A percentile compares a stretch with the other conserved stretches of the same genome.
phyloP scores from a whole-genome alignment of 2,113 vertebrate genomes.

The Pycnonotus jocosus region DNA sequence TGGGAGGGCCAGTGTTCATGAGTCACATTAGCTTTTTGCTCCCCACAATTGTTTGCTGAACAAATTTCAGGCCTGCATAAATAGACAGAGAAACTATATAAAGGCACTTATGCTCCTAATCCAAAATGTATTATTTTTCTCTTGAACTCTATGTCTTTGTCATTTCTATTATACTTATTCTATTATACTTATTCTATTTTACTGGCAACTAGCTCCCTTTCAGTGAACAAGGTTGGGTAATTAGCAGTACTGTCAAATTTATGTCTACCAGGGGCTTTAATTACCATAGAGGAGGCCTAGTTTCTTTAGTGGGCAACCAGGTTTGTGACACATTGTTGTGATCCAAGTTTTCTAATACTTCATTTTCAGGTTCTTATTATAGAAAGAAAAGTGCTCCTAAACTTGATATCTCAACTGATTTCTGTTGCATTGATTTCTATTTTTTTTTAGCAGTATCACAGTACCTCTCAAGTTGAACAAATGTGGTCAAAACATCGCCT shows the following conservation, averaged over 20 bases:
- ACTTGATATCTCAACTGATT: neutral
- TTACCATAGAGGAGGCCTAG: neutral
- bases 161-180: constrained; percentile 1
- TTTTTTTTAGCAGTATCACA: neutral
- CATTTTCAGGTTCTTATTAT: neutral
- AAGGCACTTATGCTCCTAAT: neutral
- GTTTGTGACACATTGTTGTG: neutral
- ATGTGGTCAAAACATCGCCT: neutral
- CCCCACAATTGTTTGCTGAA: neutral
- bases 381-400: neutral
- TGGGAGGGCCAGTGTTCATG: neutral
- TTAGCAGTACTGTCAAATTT: constrained; percentile 35
- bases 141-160: constrained; percentile 7
- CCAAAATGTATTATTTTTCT: neutral
- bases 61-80: neutral
- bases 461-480: accelerated
- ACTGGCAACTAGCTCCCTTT: constrained; percentile 16
- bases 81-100: neutral
- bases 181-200: neutral
- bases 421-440: neutral
- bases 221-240: neutral
- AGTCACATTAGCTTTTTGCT: neutral
- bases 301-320: neutral
- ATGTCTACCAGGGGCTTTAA: neutral
- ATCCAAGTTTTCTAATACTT: neutral